These are phyloP conservation scores for Bombus soroeensis DNA, from an alignment of 1,140 invertebrate genomes.

Conservation along the genomic window DNA sequence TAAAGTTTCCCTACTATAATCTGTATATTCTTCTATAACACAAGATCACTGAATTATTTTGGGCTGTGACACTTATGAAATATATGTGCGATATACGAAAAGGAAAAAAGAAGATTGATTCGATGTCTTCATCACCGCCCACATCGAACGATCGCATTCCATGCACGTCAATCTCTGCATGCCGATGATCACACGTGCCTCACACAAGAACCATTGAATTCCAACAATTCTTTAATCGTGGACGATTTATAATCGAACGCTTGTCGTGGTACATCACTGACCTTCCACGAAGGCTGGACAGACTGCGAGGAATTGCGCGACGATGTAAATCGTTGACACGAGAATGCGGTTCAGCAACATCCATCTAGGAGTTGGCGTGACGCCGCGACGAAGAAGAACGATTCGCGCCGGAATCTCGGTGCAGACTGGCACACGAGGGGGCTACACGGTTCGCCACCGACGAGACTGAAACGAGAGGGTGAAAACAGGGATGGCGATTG, in stretches of 20 bases:
- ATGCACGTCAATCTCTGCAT: background rate
- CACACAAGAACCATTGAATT: background rate
- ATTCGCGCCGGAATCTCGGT: constrained; percentile 79
- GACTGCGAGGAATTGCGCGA: constrained; percentile 67
- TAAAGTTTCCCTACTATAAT: too few relatives aligned
- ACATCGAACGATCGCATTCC: background rate
- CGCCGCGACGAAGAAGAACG: constrained; percentile 72
- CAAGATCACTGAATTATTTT: too few relatives aligned
- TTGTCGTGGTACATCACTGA: constrained; percentile 66
- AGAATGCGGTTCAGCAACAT: constrained; percentile 78
- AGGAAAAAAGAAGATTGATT: too few relatives aligned
- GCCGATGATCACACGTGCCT: background rate
- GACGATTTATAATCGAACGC: background rate
- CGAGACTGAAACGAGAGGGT: constrained; percentile 59
- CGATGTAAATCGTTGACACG: constrained; percentile 70
- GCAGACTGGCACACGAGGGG: constrained; percentile 73
- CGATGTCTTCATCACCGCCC: background rate
- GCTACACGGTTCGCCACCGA: constrained; percentile 58
- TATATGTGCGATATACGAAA: too few relatives aligned
- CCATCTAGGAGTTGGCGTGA: constrained; percentile 77
- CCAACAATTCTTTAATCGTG: too few relatives aligned
- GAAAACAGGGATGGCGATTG: constrained; percentile 46
- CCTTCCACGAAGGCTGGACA: constrained; percentile 71
- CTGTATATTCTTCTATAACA: too few relatives aligned
- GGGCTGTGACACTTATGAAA: too few relatives aligned